A percentile compares a stretch with the other conserved stretches of the same genome.
Evolutionary conservation across 1,140 invertebrate genomes (phyloP).

Genomic region (Bathynomus jamesi): DNA sequence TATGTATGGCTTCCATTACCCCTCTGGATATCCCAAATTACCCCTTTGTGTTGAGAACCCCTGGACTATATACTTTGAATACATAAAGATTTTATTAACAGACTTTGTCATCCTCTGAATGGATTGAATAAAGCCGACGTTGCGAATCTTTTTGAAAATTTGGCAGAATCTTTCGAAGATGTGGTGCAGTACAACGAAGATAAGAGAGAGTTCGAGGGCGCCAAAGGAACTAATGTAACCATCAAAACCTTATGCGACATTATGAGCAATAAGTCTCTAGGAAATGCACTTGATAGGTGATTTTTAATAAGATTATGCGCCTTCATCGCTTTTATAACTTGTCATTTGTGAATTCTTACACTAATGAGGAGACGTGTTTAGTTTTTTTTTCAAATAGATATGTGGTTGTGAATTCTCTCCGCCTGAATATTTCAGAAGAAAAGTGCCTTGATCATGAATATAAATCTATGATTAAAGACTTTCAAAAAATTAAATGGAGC

Average conservation of each 20-base stretch:
- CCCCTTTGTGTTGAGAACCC: no score
- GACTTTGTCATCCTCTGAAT: slow-evolving; percentile 68
- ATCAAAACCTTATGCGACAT: slow-evolving; percentile 70
- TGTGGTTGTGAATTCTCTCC: slow-evolving; percentile 61
- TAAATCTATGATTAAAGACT: slow-evolving; percentile 61
- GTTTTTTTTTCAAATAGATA: not conserved
- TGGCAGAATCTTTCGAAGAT: slow-evolving; percentile 68
- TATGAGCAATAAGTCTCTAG: slow-evolving; percentile 56
- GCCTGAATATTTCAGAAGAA: slow-evolving; percentile 59
- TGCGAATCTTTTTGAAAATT: slow-evolving; percentile 65
- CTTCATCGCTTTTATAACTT: no score
- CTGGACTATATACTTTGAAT: no score
- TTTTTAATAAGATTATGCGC: not conserved
- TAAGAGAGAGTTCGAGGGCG: slow-evolving; percentile 62
- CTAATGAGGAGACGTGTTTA: no score
- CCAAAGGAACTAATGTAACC: slow-evolving; percentile 59
- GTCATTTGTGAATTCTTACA: no score
- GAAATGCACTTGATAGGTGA: slow-evolving; percentile 40
- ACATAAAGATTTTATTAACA: no score
- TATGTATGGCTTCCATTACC: no score
- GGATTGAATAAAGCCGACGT: slow-evolving; percentile 59
- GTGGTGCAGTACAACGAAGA: slow-evolving; percentile 93
- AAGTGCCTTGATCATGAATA: slow-evolving; percentile 79
- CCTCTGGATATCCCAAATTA: no score
- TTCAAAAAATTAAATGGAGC: slow-evolving; percentile 51